Evolutionary conservation across 2,888 invertebrate species (phyloP), one percentile per base, ranked within the genome.

Genomic region (Parochlus steinenii): DNA sequence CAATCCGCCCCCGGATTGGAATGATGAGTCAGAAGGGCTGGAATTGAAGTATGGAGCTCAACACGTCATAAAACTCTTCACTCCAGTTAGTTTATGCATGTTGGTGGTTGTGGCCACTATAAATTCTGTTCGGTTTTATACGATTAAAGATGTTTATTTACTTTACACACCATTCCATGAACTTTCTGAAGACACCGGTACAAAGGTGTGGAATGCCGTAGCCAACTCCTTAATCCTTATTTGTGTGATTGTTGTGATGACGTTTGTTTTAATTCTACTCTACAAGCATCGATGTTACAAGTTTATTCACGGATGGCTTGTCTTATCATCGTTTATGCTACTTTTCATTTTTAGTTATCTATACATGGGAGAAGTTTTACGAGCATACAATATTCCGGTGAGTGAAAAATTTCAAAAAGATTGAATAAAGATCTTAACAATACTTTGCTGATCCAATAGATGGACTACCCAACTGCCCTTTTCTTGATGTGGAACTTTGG

Each of bases 111-210:
- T 98, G n/a, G 81, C 89, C 17, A 93, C 97, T 6, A 93, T 98
- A 51, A 86, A 80, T 48, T 82, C 89, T 8, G 78, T 95, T 40
- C 77, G 73, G 42, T 97, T 86, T 63, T 97, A 93, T 61, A 83
- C 86, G 3, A 72, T 76, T 24, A 83, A 82, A 54, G 85, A 83
- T 66, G 71, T 82, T 37, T 90, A 87, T 57, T 66, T 90, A 80
- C 71, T 95, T 1, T 99, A 99, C 56, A 98, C 98, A 40, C 98
- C 98, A 38, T 99, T 99, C 57, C 93, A 93, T 51, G 92, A 95
- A 61, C 79, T 82, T 42, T 86, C 85, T 46, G 71, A 77, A 6
- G 75, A 83, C 55, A 75, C 82, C 6, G 78, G 80, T 23, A 90
- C 87, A 4, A 93, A 89, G 67, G 78, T 81, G 37, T 90, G 92